Evolutionary conservation across 1,140 invertebrate genomes (phyloP).

Genomic region (Ceratitis capitata): DNA sequence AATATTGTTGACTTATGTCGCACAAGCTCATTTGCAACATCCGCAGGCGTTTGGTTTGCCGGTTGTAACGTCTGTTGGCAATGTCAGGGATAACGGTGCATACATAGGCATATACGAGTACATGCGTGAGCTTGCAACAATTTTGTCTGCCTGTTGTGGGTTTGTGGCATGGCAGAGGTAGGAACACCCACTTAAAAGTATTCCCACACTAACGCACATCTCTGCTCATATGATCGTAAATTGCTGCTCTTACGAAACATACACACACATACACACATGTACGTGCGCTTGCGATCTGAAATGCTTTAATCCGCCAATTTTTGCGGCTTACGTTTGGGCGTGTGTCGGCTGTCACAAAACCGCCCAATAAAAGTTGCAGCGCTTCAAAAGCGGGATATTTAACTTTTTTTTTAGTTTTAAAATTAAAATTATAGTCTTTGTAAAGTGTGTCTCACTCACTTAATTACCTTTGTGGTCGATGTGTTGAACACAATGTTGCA

Average conservation of each 20-base stretch:
- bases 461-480: not conserved
- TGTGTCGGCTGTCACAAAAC: conserved; percentile 18
- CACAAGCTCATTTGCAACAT: conserved; percentile 35
- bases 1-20: not conserved
- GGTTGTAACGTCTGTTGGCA: not conserved
- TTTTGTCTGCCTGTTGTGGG: not conserved
- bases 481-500: no score
- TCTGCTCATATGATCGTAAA: no score
- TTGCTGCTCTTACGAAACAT: no score
- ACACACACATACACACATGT: not conserved
- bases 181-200: conserved; percentile 8
- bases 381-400: no score
- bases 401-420: not conserved
- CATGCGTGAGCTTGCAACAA: no score
- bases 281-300: not conserved
- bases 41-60: conserved; percentile 16
- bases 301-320: not conserved
- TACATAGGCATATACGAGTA: not conserved
- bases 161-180: not conserved
- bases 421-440: conserved; percentile 2
- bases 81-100: not conserved
- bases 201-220: not conserved
- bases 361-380: not conserved
- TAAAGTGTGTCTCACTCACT: not conserved
- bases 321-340: not conserved